Evolutionary conservation across 1,140 invertebrate species (phyloP), one percentile per base, ranked within the genome.

Genomic region (Penaeus indicus): DNA sequence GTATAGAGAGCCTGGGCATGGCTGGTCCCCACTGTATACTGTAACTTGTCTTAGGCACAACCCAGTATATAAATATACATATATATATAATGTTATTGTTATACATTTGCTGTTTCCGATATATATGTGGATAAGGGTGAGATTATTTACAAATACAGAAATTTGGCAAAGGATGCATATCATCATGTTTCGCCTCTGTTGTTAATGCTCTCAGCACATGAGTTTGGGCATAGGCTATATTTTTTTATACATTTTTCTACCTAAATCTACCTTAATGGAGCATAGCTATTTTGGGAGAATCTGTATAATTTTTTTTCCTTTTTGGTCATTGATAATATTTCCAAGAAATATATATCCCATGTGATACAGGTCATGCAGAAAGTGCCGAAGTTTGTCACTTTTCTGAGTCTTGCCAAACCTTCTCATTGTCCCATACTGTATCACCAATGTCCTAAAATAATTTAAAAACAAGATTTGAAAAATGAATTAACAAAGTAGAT

Each of bases 241-340:
- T 88, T 88, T 87, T 88, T 88, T 88, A 88, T 88, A 88, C 87
- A 84, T 81, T 88, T 88, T 88, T 88, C 82, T 84, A 88, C 81
- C 86, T 75, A 83, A 88, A 88, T 88, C 86, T 83, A 88, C 80
- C 82, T 54, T 84, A 88, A 88, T 67, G 87, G 82, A 88, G 87
- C 81, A 88, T 84, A 72, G 78, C 69, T 88, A 88, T 88, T 88
- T 88, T 88, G 87, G 87, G 72, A 84, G 54, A 54, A 16, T 42
- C 38, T 54, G 54, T 54, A 54, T 54, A 11, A 54, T 54, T 54
- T 54, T 7, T 54, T 54, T 54, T 54, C 10, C 16, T 54, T 54
- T 54, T 54, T 54, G 54, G 54, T 54, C 54, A 54, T 54, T 54
- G 54, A 54, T 54, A 54, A 54, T 54, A 16, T 54, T 54, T 54